Evolutionary conservation across 2,888 invertebrate genomes (phyloP).

Genomic region (Trichogramma dendrolimi): DNA sequence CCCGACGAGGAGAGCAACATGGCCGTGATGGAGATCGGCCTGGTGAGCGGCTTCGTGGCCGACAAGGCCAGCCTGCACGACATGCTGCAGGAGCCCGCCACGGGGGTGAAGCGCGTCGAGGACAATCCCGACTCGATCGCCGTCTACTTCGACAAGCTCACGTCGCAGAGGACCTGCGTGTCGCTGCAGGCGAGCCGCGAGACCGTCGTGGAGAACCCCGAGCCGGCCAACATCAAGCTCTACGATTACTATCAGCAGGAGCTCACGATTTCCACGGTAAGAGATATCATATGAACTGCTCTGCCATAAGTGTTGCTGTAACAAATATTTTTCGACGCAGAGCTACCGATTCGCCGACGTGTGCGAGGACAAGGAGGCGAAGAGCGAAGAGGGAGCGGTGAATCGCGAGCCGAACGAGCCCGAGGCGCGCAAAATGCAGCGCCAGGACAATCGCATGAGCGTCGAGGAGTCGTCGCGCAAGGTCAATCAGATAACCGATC

Average conservation of each 20-base stretch:
- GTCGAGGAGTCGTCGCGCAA: constrained; percentile 1
- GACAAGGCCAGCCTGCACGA: constrained; percentile 59
- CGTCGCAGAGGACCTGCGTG: constrained; percentile 52
- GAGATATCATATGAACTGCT: background rate
- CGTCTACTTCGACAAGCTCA: constrained; percentile 56
- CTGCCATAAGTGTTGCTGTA: background rate
- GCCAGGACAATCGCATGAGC: constrained; percentile 9
- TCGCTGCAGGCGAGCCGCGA: constrained; percentile 54
- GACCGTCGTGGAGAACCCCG: constrained; percentile 51
- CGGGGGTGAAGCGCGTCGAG: constrained; percentile 56
- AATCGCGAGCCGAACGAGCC: constrained; percentile 5
- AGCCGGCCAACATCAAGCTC: constrained; percentile 58
- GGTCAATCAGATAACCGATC: constrained; percentile 3
- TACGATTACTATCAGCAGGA: constrained; percentile 65
- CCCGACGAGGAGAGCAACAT: constrained; percentile 57
- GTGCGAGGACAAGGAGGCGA: constrained; percentile 31
- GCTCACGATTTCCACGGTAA: constrained; percentile 56
- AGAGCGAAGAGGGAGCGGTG: background rate
- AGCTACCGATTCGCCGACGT: constrained; percentile 18
- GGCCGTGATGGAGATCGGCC: constrained; percentile 58
- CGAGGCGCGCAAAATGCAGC: constrained; percentile 6
- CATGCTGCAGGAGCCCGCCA: constrained; percentile 52
- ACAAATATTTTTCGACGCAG: constrained; percentile 19
- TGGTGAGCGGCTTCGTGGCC: constrained; percentile 64
- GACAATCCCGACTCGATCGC: constrained; percentile 54